Conservation (phyloP, 2,797 vertebrate species). For the Anisognathus igniventris region DNA sequence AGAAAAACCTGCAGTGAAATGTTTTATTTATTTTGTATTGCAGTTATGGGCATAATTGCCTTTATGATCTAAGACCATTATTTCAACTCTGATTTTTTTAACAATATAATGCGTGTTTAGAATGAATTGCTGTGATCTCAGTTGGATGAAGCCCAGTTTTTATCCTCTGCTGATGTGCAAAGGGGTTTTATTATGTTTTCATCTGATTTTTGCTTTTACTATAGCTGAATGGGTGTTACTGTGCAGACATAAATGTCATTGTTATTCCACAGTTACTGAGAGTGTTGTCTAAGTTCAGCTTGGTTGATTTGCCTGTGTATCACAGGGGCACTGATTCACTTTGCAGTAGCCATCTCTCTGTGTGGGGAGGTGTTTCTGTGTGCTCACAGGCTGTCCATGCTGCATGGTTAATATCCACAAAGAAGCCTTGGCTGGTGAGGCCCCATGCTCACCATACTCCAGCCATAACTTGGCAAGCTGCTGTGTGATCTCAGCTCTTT, state of each 20-base stretch:
- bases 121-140: not conserved
- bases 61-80: not conserved
- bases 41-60: not conserved
- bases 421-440: not conserved
- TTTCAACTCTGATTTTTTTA: not conserved
- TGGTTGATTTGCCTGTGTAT: not conserved
- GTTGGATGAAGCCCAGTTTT: not conserved
- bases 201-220: not conserved
- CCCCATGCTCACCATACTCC: not conserved
- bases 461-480: not conserved
- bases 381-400: rapidly evolving
- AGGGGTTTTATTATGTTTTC: not conserved
- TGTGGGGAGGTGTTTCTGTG: not conserved
- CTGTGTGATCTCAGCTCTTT: not conserved
- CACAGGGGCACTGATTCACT: not conserved
- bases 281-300: not conserved
- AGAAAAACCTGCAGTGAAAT: not conserved
- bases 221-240: not conserved
- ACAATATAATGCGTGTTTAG: not conserved
- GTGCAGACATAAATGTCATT: not conserved
- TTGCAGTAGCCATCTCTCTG: not conserved
- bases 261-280: not conserved
- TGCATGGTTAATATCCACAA: not conserved
- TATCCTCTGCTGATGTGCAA: not conserved
- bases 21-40: conserved; percentile 16